Conservation (phyloP, 2,888 invertebrate species). For the Diarsia mendica region DNA sequence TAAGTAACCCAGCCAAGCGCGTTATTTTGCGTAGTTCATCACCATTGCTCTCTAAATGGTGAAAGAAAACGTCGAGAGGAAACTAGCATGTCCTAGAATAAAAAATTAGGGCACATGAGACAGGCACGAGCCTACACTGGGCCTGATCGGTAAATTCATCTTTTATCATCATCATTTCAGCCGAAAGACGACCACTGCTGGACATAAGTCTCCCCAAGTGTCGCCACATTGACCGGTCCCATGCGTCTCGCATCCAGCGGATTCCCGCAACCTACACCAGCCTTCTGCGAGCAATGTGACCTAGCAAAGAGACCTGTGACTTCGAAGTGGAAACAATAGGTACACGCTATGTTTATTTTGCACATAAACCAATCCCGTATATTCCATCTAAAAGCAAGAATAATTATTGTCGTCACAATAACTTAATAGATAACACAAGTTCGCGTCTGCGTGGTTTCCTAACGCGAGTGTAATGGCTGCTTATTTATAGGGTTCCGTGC, state of each 20-base stretch:
- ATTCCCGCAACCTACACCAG: too few relatives aligned
- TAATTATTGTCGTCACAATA: slow-evolving; percentile 74
- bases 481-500: slow-evolving; percentile 50
- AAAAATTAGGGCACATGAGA: neutral
- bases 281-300: too few relatives aligned
- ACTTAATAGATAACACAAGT: slow-evolving; percentile 73
- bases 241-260: too few relatives aligned
- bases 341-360: neutral
- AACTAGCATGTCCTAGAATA: neutral
- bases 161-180: too few relatives aligned
- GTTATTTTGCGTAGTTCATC: too few relatives aligned
- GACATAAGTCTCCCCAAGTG: too few relatives aligned
- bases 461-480: slow-evolving; percentile 49
- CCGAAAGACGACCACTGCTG: too few relatives aligned
- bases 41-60: neutral
- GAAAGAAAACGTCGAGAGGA: neutral
- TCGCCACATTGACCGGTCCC: too few relatives aligned
- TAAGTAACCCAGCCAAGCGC: too few relatives aligned
- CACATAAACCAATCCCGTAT: slow-evolving; percentile 32
- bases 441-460: slow-evolving; percentile 69
- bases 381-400: slow-evolving; percentile 29
- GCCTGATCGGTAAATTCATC: too few relatives aligned
- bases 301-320: too few relatives aligned
- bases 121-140: neutral
- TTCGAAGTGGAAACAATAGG: neutral